Conservation (phyloP, 2,888 invertebrate genomes). For the Frankliniella intonsa region DNA sequence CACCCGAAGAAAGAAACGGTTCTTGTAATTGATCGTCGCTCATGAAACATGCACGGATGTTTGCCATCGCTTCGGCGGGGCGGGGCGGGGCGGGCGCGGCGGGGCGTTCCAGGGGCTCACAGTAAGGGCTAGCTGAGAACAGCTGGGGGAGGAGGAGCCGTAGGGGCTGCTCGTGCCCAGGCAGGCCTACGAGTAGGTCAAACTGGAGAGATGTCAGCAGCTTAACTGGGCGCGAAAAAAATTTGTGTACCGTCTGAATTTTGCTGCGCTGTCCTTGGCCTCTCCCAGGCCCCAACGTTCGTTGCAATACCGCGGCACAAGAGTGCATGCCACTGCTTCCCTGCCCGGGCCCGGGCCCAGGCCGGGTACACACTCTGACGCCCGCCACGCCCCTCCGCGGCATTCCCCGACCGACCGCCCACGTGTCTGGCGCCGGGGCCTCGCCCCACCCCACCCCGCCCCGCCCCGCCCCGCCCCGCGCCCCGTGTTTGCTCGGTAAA, state of each 20-base stretch:
- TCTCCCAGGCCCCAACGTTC: too few species aligned
- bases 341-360: neutral
- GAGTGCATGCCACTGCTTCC: neutral
- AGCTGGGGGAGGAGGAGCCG: too few species aligned
- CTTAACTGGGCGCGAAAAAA: too few species aligned
- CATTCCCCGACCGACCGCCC: neutral
- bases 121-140: too few species aligned
- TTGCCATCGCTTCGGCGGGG: neutral
- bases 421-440: neutral
- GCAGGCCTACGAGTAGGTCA: too few species aligned
- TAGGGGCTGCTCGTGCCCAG: too few species aligned
- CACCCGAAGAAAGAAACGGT: conserved; percentile 9
- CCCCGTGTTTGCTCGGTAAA: neutral
- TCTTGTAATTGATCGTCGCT: conserved; percentile 20
- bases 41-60: conserved; percentile 22
- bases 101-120: too few species aligned
- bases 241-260: too few species aligned
- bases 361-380: neutral
- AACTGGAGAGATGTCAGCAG: too few species aligned
- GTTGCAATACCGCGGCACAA: too few species aligned
- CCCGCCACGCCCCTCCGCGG: neutral
- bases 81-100: too few species aligned
- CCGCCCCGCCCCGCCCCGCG: neutral
- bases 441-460: neutral
- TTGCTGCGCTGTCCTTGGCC: too few species aligned